These are phyloP conservation scores for Trichogramma dendrolimi DNA, from an alignment of 2,888 invertebrate species.

Conservation along the genomic window DNA sequence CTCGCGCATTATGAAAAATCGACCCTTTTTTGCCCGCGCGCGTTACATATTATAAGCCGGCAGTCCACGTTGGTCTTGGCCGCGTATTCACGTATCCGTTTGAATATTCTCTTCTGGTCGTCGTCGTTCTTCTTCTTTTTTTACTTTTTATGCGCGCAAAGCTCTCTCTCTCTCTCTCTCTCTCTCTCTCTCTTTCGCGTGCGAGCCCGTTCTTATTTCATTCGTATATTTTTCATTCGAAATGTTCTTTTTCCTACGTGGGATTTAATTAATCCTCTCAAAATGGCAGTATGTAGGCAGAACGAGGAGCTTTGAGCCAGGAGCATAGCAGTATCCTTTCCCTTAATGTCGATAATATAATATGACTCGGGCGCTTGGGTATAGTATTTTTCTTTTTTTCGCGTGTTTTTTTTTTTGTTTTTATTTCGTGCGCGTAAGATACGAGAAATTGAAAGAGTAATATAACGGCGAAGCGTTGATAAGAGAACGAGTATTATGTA, in stretches of 20 bases:
- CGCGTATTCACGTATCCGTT: conserved; percentile 2
- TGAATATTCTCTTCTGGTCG: conserved; percentile 19
- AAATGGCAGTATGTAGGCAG: conserved; percentile 9
- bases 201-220: conserved; percentile 19
- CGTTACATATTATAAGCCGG: background rate
- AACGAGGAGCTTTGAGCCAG: too few species aligned
- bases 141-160: background rate
- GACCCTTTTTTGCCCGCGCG: background rate
- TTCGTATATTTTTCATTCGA: too few species aligned
- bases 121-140: conserved; percentile 8
- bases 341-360: conserved; percentile 38
- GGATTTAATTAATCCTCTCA: conserved; percentile 45
- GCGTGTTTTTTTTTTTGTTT: conserved; percentile 23
- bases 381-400: background rate
- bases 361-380: too few species aligned
- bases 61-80: too few species aligned
- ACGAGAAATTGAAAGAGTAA: conserved; percentile 22
- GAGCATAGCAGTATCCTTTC: conserved; percentile 21
- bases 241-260: conserved; percentile 8
- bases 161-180: conserved; percentile 29
- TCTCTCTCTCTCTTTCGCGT: conserved; percentile 34
- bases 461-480: conserved; percentile 14
- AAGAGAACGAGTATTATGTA: conserved; percentile 17
- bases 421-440: conserved; percentile 13
- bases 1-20: background rate